A percentile compares a stretch with the other conserved stretches of the same genome.
Evolutionary conservation across 2,888 invertebrate species (phyloP).

Genomic region (Acleris cristana): DNA sequence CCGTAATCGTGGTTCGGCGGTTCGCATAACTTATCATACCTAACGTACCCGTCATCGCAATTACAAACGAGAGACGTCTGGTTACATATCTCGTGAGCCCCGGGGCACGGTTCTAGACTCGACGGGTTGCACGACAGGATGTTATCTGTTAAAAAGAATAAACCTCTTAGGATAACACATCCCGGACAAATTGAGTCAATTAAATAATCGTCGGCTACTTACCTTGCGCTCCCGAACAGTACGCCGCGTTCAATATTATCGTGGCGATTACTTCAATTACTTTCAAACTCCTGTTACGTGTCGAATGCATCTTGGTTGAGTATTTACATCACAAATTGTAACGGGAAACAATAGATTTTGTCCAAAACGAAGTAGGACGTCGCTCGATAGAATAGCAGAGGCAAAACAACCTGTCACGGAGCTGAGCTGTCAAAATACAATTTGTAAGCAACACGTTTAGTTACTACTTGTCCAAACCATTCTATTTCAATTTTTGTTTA

Average conservation of each 20-base stretch:
- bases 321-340: slow-evolving; percentile 69
- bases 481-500: not conserved
- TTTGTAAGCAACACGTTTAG: slow-evolving; percentile 40
- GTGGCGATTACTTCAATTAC: slow-evolving; percentile 60
- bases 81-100: slow-evolving; percentile 63
- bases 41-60: slow-evolving; percentile 60
- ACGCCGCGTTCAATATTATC: slow-evolving; percentile 65
- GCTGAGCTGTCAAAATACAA: slow-evolving; percentile 31
- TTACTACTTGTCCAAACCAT: not conserved
- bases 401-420: slow-evolving; percentile 58
- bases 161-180: slow-evolving; percentile 62
- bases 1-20: slow-evolving; percentile 43
- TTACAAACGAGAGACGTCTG: slow-evolving; percentile 55
- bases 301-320: slow-evolving; percentile 39
- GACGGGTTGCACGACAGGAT: slow-evolving; percentile 76
- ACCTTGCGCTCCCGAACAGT: slow-evolving; percentile 66
- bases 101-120: slow-evolving; percentile 57
- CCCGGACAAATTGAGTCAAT: slow-evolving; percentile 78
- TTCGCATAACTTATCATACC: slow-evolving; percentile 60
- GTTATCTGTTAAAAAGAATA: slow-evolving; percentile 80
- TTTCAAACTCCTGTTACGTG: slow-evolving; percentile 61
- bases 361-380: slow-evolving; percentile 52
- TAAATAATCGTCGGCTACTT: slow-evolving; percentile 79
- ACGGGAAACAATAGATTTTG: slow-evolving; percentile 49
- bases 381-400: slow-evolving; percentile 52